Conservation (phyloP, 2,888 invertebrate species). For the Synergus japonicus region DNA sequence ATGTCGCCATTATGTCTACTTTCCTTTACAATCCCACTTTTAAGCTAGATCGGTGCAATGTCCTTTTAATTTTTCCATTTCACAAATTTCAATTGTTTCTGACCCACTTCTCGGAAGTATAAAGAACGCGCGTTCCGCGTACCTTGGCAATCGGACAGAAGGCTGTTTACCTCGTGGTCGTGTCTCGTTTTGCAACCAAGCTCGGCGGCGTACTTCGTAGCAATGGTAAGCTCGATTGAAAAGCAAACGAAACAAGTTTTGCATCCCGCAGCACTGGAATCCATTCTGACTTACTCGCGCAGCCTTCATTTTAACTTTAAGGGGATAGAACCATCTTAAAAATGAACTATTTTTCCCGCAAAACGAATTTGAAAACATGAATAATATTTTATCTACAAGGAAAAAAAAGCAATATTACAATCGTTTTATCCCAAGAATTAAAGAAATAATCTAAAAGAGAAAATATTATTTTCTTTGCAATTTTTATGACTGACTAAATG, state of each 20-base stretch:
- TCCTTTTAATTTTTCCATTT: constrained; percentile 25
- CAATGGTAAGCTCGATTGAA: constrained; percentile 28
- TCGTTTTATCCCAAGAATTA: too few relatives aligned
- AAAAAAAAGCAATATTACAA: too few relatives aligned
- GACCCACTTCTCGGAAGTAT: neutral
- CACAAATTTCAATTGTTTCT: constrained; percentile 4
- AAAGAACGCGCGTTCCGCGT: constrained; percentile 15
- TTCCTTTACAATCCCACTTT: neutral
- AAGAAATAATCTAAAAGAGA: too few relatives aligned
- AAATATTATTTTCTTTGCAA: too few relatives aligned
- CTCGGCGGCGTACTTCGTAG: neutral
- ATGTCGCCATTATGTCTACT: neutral
- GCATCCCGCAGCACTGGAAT: neutral
- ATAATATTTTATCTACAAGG: too few relatives aligned
- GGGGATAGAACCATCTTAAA: neutral
- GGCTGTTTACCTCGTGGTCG: constrained; percentile 27
- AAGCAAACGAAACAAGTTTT: constrained; percentile 35
- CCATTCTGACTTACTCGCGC: constrained; percentile 4
- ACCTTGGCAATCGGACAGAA: constrained; percentile 37
- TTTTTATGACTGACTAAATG: too few relatives aligned
- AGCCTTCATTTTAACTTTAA: constrained; percentile 1
- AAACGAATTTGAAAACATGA: too few relatives aligned
- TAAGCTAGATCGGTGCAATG: neutral
- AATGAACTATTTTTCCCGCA: neutral
- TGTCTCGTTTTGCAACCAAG: constrained; percentile 6